phyloP scores from a whole-genome alignment of 2,888 invertebrate genomes.

The Lottia scabra region DNA sequence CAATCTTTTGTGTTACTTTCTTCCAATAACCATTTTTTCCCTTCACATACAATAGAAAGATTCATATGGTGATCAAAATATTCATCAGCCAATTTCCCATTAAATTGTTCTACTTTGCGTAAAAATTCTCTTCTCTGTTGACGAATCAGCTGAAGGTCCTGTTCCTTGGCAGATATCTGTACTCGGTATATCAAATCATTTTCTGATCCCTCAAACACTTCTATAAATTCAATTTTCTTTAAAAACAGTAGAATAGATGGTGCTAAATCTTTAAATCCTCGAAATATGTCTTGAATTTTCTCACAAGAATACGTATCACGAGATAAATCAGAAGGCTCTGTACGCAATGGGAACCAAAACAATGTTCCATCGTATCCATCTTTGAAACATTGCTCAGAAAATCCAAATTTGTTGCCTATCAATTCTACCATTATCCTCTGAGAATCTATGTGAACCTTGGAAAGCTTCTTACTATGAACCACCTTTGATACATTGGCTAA shows the following conservation, averaged over 20 bases:
- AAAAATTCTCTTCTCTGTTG: slow-evolving; percentile 11
- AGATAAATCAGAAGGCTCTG: slow-evolving; percentile 46
- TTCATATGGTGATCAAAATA: slow-evolving; percentile 5
- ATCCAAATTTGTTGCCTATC: slow-evolving; percentile 45
- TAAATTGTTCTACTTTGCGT: slow-evolving; percentile 1
- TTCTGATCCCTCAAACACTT: slow-evolving; percentile 32
- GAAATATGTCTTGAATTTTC: slow-evolving; percentile 46
- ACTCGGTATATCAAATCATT: slow-evolving; percentile 12
- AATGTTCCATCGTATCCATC: slow-evolving; percentile 50
- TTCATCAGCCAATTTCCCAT: slow-evolving; percentile 9
- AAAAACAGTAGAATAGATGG: slow-evolving; percentile 58
- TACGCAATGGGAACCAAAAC: slow-evolving; percentile 62
- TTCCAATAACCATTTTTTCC: neutral
- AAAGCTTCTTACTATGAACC: neutral
- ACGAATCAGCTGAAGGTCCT: neutral
- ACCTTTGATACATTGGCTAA: slow-evolving; percentile 23
- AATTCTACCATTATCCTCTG: slow-evolving; percentile 33
- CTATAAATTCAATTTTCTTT: slow-evolving; percentile 49
- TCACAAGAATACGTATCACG: slow-evolving; percentile 42
- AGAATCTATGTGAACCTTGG: slow-evolving; percentile 15
- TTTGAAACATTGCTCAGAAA: slow-evolving; percentile 28
- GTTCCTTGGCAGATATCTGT: neutral
- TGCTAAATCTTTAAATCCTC: slow-evolving; percentile 49
- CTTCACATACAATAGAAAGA: neutral
- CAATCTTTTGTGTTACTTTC: slow-evolving; percentile 18